A percentile compares a stretch with the other conserved stretches of the same genome.
These are phyloP conservation scores for Holothuria leucospilota DNA, from an alignment of 53 echinoderm and acorn worm genomes.

Conservation along the genomic window DNA sequence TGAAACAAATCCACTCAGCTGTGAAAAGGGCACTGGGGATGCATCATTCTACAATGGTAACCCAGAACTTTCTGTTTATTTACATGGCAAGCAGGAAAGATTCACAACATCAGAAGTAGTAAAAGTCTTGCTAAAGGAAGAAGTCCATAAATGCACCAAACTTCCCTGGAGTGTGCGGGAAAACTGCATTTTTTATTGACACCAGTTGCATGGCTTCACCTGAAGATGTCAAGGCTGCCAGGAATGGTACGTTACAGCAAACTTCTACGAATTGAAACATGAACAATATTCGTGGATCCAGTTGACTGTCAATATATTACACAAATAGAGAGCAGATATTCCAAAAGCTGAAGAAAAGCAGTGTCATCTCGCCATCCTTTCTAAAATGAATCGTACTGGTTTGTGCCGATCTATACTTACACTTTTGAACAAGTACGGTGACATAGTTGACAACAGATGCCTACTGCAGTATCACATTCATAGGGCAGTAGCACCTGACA, in stretches of 20 bases:
- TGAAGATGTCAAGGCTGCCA: constrained; percentile 7
- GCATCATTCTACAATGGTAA: background rate
- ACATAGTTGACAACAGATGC: background rate
- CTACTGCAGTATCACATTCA: constrained; percentile 4
- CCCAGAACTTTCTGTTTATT: background rate
- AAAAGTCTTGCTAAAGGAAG: background rate
- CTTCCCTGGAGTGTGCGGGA: background rate
- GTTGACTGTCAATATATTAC: background rate
- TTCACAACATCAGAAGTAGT: constrained; percentile 4
- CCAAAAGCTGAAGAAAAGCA: background rate
- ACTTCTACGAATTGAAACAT: background rate
- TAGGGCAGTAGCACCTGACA: background rate
- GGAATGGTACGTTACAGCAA: constrained; percentile 12
- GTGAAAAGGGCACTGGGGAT: no score
- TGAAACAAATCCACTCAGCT: no score
- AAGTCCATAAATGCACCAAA: background rate
- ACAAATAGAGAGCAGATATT: background rate
- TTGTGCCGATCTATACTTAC: no score
- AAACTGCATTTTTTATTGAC: background rate
- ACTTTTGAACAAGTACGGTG: background rate
- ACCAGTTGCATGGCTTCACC: background rate
- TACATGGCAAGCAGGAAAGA: background rate
- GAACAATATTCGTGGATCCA: background rate
- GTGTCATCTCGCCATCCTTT: background rate
- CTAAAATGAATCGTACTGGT: background rate